Base-by-base conservation (phyloP, 2,113 vertebrate genomes). In the Pteronura brasiliensis region DNA sequence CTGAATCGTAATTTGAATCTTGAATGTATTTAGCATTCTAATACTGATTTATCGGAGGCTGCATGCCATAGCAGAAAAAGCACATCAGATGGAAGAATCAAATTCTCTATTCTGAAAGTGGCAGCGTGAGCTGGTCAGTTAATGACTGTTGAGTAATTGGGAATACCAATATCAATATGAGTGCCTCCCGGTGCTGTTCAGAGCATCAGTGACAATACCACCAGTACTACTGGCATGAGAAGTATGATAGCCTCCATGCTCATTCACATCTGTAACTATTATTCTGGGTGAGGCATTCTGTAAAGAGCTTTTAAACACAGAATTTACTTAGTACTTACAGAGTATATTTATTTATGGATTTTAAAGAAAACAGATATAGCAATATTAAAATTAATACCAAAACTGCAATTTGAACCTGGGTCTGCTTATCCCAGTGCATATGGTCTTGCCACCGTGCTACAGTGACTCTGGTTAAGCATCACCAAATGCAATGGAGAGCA, bases 11-110 rank as follows among this genome's bases (percentile, higher is more conserved):
- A 95, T 96, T 76, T 44, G 77, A 86, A 82, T 91, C 67, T 31
- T 95, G 95, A 93, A 95, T 82, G 82, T 72, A 93, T 92, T 87
- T 96, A 81, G 97, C 82, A 97, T 95, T 42, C 93, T 96, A 92
- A 95, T 86, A 82, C 9, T 49, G 67, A 93, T 80, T 61, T 76
- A 17, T 91, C 57, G 34, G 74, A 97, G 71, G 79, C 23, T 85
- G 15, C 34, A 14, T 47, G 67, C 6, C 49, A 59, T 3, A 71
- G 76, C 3, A 90, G 52, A 82, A 80, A 92, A 97, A 39, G 17
- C 31, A 36, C 1, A 65, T 31, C 29, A 85, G 31, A 90, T 5
- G 31, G 3, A 93, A 90, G 81, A 95, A n/a, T 88, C 39, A 67
- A 79, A 74, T 49, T 92, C 74, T 86, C 94, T 65, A 59, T 15